Base-by-base conservation (phyloP, 2,888 invertebrate genomes). In the Chirona hameri region DNA sequence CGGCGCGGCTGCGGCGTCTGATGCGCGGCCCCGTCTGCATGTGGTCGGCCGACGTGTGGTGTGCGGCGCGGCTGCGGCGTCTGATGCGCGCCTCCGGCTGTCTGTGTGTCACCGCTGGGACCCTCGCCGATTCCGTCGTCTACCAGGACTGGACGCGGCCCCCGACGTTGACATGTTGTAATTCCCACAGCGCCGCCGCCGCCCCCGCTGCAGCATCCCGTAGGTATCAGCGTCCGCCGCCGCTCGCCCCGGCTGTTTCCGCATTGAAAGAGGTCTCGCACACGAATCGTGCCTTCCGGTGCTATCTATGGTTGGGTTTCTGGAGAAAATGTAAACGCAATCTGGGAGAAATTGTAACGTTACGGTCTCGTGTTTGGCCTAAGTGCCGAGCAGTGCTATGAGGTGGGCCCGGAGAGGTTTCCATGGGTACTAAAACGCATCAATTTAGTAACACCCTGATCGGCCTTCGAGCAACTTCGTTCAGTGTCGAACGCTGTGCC, bases 81-180 rank as follows among this genome's bases (percentile, higher is more conserved):
- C 39, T 39, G 39, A 39, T 39, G 39, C 39, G 39, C 39, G 39
- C 39, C 39, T 39, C 39, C 39, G 39, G 39, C 39, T 39, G 52
- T 52, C 52, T 82, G 69, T 82, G 82, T 82, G 88, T 55, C 86
- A 86, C 57, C 57, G 52, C 83, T 84, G 84, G 83, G 90, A 90
- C 85, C 89, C 89, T 10, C 92, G 95, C 92, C 93, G 89, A 91
- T 95, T n/a, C n/a, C 89, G 91, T 95, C 89, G 93, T 93, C 89
- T 96, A 96, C 92, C 93, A 94, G 90, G 96, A 96, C 91, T 96
- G 91, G 95, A 96, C 91, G 94, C 94, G 89, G 94, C 94, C 18
- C 90, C 89, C 90, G 94, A 94, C 88, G 91, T 91, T 88, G 94
- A 94, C 88, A 91, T 93, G 88, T 93, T 94, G 89, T 93, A 91